A percentile compares a stretch with the other conserved stretches of the same genome.
Conservation (phyloP, 1,140 invertebrate species). For the Stegodyphus mimosarum region DNA sequence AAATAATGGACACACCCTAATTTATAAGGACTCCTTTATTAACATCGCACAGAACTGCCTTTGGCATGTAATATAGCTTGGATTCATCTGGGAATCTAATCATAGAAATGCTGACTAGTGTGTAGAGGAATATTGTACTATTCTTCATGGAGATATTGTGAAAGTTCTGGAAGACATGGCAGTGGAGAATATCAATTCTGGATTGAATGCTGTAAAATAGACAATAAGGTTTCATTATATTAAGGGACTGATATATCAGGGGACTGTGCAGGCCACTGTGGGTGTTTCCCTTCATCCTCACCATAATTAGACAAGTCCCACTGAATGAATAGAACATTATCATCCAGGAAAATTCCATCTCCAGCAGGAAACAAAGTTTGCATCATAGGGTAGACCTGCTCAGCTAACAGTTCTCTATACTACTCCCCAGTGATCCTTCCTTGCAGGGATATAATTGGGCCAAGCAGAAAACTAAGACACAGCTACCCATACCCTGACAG, state of each 20-base stretch:
- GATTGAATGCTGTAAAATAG: not conserved
- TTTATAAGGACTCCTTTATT: not conserved
- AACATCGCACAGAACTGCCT: not conserved
- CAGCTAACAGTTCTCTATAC: not conserved
- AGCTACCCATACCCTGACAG: not conserved
- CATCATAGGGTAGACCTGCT: not conserved
- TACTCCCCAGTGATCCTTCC: not conserved
- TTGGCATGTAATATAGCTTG: not conserved
- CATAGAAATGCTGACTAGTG: not conserved
- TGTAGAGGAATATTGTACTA: not conserved
- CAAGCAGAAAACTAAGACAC: not conserved
- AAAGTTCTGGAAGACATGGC: not conserved
- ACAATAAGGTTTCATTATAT: not conserved
- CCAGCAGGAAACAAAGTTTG: not conserved
- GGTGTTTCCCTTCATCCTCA: not conserved
- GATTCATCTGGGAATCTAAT: not conserved
- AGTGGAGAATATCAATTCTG: not conserved
- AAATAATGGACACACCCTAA: not conserved
- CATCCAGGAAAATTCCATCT: not conserved
- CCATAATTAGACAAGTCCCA: not conserved
- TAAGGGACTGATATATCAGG: not conserved
- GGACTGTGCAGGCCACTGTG: not conserved
- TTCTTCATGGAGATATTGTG: not conserved
- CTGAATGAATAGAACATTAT: not conserved
- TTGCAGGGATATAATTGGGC: not conserved